Base-by-base conservation (phyloP, 2,113 vertebrate genomes). In the Thomomys bottae region DNA sequence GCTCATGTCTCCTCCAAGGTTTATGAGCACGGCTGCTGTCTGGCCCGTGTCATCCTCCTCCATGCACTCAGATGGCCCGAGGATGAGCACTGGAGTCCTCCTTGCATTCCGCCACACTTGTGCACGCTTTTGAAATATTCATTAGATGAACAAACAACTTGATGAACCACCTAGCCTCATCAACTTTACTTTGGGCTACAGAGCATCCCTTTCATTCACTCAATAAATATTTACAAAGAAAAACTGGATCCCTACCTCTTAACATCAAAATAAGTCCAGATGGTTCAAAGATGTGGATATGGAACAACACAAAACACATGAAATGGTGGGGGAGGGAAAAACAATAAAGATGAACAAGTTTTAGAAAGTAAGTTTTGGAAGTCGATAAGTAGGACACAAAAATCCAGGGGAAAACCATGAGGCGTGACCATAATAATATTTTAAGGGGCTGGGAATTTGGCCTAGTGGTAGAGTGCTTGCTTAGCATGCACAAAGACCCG, bases 191-290 rank as follows among this genome's bases (percentile, higher is more conserved):
- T 8, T 75, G 64, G 79, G 8, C 86, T 86, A 40, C 75, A 83
- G 87, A 77, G 42, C 32, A 71, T 84, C 83, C 73, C 34, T 8
- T 77, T 89, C 67, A 32, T 88, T 87, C 64, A 66, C 36, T 90
- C 28, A 34, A 61, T 88, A 90, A 94, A 92, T 90, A 95, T 94
- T 93, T 95, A 92, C 78, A 40, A 88, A 76, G 84, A 94, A 54
- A 81, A 86, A 76, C 70, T 70, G 34, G 71, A 81, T 85, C 84
- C 57, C 76, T 90, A 73, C 73, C 61, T 94, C 71, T 89, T 66
- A 49, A 57, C n/a, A 85, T 59, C 75, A 64, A 79, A 93, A 92
- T 70, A 82, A 71, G 75, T 88, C 87, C 79, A 88, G 91, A 90
- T 90, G 87, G 34, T 68, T 85, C 84, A 59, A 88, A 94, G 91